Base-by-base conservation (phyloP, 2,797 vertebrate genomes). In the Pseudomugil gertrudae region DNA sequence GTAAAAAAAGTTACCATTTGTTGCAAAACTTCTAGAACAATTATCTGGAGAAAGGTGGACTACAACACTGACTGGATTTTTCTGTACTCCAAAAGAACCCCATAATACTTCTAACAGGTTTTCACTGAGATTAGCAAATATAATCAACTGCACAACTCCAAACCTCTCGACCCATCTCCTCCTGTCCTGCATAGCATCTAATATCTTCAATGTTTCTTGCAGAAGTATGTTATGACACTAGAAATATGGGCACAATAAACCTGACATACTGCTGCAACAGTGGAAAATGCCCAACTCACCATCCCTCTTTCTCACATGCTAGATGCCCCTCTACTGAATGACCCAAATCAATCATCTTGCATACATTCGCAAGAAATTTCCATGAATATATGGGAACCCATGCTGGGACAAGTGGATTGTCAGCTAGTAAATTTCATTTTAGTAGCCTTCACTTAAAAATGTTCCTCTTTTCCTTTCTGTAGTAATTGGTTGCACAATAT, bases 351-450 rank as follows among this genome's bases (percentile, higher is more conserved):
- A 92, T 91, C 84, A 89, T 92, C 83, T 93, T 60, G 69, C 92
- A 91, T 90, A 93, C 93, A 59, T 94, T 94, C 93, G 91, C 92
- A 94, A 93, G 93, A 92, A 94, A 93, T 92, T 86, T 93, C 92
- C 88, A 79, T 94, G 93, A 94, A 91, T 93, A 92, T 95, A 92
- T 93, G 91, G 92, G 89, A 94, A 90, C 92, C 93, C 91, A 93
- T 92, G 92, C 92, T 89, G 92, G 91, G 89, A 92, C 92, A 83
- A 93, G 91, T 90, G 92, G 87, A 91, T 86, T 92, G 90, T 92
- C 93, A 94, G 92, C 92, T 94, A 94, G 91, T 94, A 93, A 66
- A 88, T 81, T 84, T 90, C 79, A 73, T 91, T 92, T 77, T 78
- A 85, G 83, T 90, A 66, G 77, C 76, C 71, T 87, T 87, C 59